phyloP scores from a whole-genome alignment of 2,113 vertebrate species.

The Prietella phreatophila region DNA sequence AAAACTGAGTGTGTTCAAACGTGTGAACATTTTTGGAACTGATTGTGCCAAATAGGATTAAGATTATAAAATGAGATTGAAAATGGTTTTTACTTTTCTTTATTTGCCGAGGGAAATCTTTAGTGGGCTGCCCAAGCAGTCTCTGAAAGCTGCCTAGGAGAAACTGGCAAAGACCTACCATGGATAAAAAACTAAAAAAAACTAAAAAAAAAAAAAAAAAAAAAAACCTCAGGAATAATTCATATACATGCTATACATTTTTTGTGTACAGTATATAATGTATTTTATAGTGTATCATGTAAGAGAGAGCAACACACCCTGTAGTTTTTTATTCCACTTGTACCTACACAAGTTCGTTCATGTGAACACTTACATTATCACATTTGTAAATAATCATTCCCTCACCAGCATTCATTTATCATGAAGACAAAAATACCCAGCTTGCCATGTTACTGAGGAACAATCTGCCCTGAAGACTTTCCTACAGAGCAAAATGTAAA shows the following conservation, averaged over 20 bases:
- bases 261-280: not conserved
- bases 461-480: not conserved
- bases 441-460: not conserved
- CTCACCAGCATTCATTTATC: not conserved
- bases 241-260: no score
- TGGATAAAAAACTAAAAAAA: no score
- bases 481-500: not conserved
- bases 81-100: constrained; percentile 8
- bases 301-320: not conserved
- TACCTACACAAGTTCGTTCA: not conserved
- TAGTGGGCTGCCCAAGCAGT: constrained; percentile 2
- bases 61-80: constrained; percentile 9
- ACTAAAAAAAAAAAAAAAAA: no score
- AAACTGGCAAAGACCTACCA: no score
- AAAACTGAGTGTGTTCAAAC: not conserved
- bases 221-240: no score
- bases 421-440: not conserved
- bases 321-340: no score
- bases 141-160: constrained; percentile 2
- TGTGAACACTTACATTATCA: not conserved
- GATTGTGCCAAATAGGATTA: constrained; percentile 32
- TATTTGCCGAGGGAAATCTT: constrained; percentile 8
- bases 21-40: constrained; percentile 16
- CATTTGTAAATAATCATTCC: not conserved
- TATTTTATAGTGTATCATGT: not conserved